These are phyloP conservation scores for Apodemus agrarius DNA, from an alignment of 2,797 vertebrate species.

Conservation along the genomic window DNA sequence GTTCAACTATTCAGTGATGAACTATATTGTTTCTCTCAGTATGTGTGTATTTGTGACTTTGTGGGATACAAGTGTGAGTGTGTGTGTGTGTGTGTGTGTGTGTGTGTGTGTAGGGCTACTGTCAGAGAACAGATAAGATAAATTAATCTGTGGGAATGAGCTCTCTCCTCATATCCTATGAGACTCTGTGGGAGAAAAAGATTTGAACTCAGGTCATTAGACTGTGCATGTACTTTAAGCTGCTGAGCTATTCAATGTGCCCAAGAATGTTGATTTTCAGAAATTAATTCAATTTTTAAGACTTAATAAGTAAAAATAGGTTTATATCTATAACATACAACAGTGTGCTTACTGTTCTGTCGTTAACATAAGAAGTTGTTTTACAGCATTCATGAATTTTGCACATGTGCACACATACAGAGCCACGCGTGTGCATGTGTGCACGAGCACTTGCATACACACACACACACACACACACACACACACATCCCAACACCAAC, in stretches of 20 bases:
- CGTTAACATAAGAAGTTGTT: too few species aligned
- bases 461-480: not conserved
- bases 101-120: not conserved
- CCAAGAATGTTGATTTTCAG: not conserved
- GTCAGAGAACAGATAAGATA: not conserved
- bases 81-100: not conserved
- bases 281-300: not conserved
- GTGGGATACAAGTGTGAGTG: not conserved
- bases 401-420: too few species aligned
- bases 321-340: not conserved
- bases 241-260: not conserved
- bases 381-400: not conserved
- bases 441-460: too few species aligned
- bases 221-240: too few species aligned
- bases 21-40: not conserved
- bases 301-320: not conserved
- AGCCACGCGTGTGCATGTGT: too few species aligned
- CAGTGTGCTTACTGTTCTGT: not conserved
- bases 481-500: not conserved
- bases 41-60: not conserved
- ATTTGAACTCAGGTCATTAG: not conserved
- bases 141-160: not conserved
- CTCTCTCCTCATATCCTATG: not conserved
- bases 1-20: not conserved
- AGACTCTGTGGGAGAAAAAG: not conserved